Base-by-base conservation (phyloP, 2,888 invertebrate species). In the Sepioteuthis lessoniana region DNA sequence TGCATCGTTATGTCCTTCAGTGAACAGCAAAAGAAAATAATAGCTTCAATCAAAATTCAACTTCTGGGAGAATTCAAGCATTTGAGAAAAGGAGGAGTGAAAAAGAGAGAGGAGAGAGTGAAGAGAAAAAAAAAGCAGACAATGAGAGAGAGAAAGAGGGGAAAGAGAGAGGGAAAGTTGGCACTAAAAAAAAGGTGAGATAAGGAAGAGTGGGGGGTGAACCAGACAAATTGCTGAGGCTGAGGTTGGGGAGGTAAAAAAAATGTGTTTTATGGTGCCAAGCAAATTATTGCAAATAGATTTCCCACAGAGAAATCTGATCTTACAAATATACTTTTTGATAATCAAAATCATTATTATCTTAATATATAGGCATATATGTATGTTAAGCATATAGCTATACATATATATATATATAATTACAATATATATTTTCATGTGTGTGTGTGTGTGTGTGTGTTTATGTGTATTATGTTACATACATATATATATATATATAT, bases 241-340 rank as follows among this genome's bases (percentile, higher is more conserved):
- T 13, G 47, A 13, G 47, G 47, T 13, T n/a, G n/a, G 47, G 21
- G 55, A 2, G 42, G 42, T 42, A 42, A 5, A 5, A 42, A 42
- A 55, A 55, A 25, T 55, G 55, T 2, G 55, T 55, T 25, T 55
- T 76, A 76, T 76, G n/a, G n/a, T 31, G 76, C 31, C 76, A 76
- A 76, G 76, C 76, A n/a, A 76, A 76, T 76, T 76, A n/a, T 76
- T 31, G n/a, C 76, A 31, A 76, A 76, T 76, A n/a, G 76, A n/a
- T n/a, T 76, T 76, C n/a, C 76, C 76, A n/a, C n/a, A n/a, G n/a
- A 3, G 76, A n/a, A 76, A 76, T 4, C 76, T n/a, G 76, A 76
- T 76, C 76, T 76, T 76, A 76, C 55, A n/a, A 76, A 76, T 76
- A 76, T 76, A 76, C 76, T 76, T 76, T 76, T 76, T 76, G 76